phyloP scores from a whole-genome alignment of 2,888 invertebrate genomes.

The Hofmannophila pseudospretella region DNA sequence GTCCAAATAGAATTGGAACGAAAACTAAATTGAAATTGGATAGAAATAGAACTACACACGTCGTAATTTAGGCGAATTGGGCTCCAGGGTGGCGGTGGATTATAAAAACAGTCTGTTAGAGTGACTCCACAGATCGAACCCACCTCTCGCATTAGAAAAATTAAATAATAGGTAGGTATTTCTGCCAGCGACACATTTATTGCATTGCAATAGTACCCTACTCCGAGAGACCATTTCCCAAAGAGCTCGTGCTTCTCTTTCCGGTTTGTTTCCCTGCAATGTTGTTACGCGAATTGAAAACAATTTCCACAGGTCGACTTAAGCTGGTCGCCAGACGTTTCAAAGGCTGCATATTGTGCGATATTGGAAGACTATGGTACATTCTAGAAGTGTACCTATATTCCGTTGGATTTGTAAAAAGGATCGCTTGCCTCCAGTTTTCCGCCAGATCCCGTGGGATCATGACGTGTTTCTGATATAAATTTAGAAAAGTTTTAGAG shows the following conservation, averaged over 20 bases:
- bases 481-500: too few relatives aligned
- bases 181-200: too few relatives aligned
- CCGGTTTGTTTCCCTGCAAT: not conserved
- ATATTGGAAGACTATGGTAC: slow-evolving; percentile 21
- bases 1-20: too few relatives aligned
- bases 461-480: slow-evolving; percentile 10
- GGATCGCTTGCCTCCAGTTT: slow-evolving; percentile 17
- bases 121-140: too few relatives aligned
- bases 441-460: slow-evolving; percentile 15
- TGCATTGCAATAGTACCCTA: too few relatives aligned
- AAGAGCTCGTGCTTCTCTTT: not conserved
- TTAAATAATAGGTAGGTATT: too few relatives aligned
- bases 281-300: slow-evolving; percentile 2
- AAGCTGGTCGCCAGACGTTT: slow-evolving; percentile 19
- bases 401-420: slow-evolving; percentile 10
- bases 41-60: too few relatives aligned
- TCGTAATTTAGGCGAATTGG: too few relatives aligned
- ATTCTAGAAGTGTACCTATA: slow-evolving; percentile 27
- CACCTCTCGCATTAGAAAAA: too few relatives aligned
- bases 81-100: too few relatives aligned
- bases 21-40: too few relatives aligned
- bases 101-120: too few relatives aligned
- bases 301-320: slow-evolving; percentile 14
- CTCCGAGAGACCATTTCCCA: not conserved
- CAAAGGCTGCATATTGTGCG: slow-evolving; percentile 34